phyloP scores from a whole-genome alignment of 1,140 invertebrate genomes.

The Drosophila kepulauana region DNA sequence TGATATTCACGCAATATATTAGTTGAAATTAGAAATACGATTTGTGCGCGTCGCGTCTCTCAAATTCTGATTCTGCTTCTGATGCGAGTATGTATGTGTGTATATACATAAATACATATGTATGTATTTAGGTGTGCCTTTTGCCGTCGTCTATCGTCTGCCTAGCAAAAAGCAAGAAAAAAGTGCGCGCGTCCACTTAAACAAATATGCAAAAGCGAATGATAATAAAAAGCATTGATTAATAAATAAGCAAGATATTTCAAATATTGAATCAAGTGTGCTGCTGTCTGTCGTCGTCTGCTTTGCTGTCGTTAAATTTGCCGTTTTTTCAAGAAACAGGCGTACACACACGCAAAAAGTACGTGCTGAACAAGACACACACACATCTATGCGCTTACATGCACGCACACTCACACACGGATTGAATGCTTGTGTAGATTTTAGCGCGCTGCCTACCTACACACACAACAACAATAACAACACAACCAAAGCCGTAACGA shows the following conservation, averaged over 20 bases:
- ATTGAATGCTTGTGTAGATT: constrained; percentile 19
- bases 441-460: constrained; percentile 28
- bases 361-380: constrained; percentile 1
- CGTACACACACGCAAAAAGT: constrained; percentile 37
- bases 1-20: constrained; percentile 4
- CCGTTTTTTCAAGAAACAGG: constrained; percentile 39
- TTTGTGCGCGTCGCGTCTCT: constrained; percentile 25
- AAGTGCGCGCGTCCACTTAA: constrained; percentile 31
- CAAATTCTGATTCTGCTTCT: constrained; percentile 16
- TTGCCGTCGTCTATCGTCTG: constrained; percentile 14
- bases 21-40: constrained; percentile 27
- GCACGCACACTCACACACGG: neutral
- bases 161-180: constrained; percentile 18
- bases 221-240: constrained; percentile 32
- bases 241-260: constrained; percentile 36
- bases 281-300: constrained; percentile 5
- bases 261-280: constrained; percentile 69
- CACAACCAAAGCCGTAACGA: constrained; percentile 55
- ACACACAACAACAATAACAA: constrained; percentile 6
- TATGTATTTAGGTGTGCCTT: constrained; percentile 53
- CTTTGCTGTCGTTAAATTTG: constrained; percentile 40
- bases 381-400: neutral
- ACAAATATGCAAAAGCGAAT: constrained; percentile 49
- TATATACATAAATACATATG: constrained; percentile 23
- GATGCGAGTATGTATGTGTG: constrained; percentile 33